phyloP scores from a whole-genome alignment of 2,113 vertebrate genomes.

The Rhabdornis inornatus region DNA sequence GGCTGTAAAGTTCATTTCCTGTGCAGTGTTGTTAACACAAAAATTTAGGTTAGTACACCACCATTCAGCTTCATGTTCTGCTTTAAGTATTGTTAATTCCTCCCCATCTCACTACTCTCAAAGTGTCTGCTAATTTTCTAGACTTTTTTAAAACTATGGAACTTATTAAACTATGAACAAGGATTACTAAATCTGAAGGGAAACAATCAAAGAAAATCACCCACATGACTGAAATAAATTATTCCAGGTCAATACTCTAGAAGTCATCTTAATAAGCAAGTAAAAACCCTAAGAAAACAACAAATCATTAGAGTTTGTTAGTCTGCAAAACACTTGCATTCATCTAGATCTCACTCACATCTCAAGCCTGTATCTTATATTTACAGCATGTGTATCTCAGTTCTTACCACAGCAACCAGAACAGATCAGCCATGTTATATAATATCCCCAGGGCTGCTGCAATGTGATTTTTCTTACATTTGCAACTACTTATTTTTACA shows the following conservation, averaged over 20 bases:
- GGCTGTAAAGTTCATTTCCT: not conserved
- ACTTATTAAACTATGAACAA: not conserved
- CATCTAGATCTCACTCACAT: not conserved
- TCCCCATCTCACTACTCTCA: not conserved
- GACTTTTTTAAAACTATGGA: not conserved
- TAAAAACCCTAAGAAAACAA: not conserved
- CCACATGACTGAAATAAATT: not conserved
- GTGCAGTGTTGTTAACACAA: not conserved
- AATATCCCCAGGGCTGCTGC: not conserved
- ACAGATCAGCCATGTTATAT: conserved; percentile 13
- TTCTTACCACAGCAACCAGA: not conserved
- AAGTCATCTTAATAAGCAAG: not conserved
- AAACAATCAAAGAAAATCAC: not conserved
- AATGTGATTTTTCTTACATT: not conserved
- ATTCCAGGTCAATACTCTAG: not conserved
- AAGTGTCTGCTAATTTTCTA: not conserved
- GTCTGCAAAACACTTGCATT: not conserved
- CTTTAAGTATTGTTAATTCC: not conserved
- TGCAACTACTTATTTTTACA: not conserved
- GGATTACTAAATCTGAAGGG: not conserved
- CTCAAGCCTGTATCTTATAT: not conserved
- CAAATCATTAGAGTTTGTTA: not conserved
- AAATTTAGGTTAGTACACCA: not conserved
- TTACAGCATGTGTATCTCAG: not conserved
- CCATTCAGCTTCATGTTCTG: not conserved